A percentile compares a stretch with the other conserved stretches of the same genome.
Conservation (phyloP, 2,888 invertebrate species). For the Hirtodrosophila duncani region DNA sequence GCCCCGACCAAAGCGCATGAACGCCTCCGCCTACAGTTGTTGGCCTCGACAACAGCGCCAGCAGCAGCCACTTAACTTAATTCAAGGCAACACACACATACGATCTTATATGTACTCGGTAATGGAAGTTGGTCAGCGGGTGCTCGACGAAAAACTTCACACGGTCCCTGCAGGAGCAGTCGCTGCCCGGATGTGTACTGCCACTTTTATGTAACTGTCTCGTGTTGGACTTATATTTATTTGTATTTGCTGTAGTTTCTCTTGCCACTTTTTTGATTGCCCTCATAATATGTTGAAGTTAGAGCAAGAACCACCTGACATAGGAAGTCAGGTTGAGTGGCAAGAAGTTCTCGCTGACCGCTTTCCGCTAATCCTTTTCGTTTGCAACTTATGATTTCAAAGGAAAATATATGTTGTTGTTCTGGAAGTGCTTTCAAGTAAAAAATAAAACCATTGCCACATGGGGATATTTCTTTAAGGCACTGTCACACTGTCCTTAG, state of each 20-base stretch:
- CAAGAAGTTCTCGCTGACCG: too few relatives aligned
- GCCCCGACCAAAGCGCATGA: conserved; percentile 46
- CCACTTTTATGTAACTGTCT: conserved; percentile 48
- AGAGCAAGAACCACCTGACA: conserved; percentile 27
- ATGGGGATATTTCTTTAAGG: too few relatives aligned
- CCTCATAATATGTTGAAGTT: conserved; percentile 58
- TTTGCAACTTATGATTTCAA: too few relatives aligned
- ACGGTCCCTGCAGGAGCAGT: conserved; percentile 6
- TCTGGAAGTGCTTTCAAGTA: too few relatives aligned
- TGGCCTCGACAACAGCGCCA: conserved; percentile 1
- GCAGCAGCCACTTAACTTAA: conserved; percentile 52
- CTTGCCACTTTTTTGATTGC: conserved; percentile 48
- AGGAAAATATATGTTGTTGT: too few relatives aligned
- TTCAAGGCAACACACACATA: conserved; percentile 43
- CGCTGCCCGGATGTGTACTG: conserved; percentile 42
- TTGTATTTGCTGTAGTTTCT: conserved; percentile 12
- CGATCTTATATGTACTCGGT: conserved; percentile 14
- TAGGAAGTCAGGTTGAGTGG: conserved; percentile 26
- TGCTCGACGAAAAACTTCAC: conserved; percentile 28
- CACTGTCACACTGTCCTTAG: too few relatives aligned
- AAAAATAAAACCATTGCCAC: too few relatives aligned
- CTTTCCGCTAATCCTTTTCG: too few relatives aligned
- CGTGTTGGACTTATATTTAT: conserved; percentile 31
- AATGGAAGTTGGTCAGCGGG: conserved; percentile 25
- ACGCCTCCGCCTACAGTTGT: conserved; percentile 9